Percentiles rank a stretch among this genome's conserved stretches.
These are phyloP conservation scores for Philopotamus ludificatus DNA, from an alignment of 1,140 invertebrate species.

Conservation along the genomic window DNA sequence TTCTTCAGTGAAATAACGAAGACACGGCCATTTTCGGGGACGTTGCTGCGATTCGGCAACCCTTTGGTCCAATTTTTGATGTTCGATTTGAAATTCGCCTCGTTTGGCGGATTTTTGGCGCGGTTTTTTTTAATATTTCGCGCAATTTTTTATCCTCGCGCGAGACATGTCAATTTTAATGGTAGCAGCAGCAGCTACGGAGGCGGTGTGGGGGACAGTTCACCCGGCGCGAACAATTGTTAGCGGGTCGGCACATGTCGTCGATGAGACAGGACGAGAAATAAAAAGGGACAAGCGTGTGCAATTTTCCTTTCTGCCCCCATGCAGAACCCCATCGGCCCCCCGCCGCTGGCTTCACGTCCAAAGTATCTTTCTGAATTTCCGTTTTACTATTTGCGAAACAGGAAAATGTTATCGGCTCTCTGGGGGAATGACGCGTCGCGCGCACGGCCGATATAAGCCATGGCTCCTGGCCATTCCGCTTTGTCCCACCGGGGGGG, in stretches of 20 bases:
- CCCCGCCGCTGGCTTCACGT: too few relatives aligned
- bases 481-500: conserved; percentile 10
- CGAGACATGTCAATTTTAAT: conserved; percentile 2
- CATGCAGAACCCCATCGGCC: too few relatives aligned
- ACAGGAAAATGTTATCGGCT: conserved; percentile 41
- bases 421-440: conserved; percentile 34
- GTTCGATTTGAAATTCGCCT: too few relatives aligned
- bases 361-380: conserved; percentile 40
- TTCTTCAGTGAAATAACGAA: too few relatives aligned
- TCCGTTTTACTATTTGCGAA: conserved; percentile 42
- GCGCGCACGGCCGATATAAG: conserved; percentile 34
- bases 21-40: too few relatives aligned
- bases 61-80: too few relatives aligned
- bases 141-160: too few relatives aligned
- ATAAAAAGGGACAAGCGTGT: conserved; percentile 27
- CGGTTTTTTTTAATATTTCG: too few relatives aligned
- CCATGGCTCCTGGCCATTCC: conserved; percentile 40
- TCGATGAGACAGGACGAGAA: conserved; percentile 13
- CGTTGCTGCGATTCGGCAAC: too few relatives aligned
- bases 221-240: background rate
- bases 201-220: too few relatives aligned
- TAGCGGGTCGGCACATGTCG: conserved; percentile 13
- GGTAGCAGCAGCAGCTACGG: background rate
- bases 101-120: too few relatives aligned
- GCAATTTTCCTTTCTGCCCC: conserved; percentile 34